Conservation (phyloP, 64 coral and sea anemone species). For the Pocillopora damicornis region DNA sequence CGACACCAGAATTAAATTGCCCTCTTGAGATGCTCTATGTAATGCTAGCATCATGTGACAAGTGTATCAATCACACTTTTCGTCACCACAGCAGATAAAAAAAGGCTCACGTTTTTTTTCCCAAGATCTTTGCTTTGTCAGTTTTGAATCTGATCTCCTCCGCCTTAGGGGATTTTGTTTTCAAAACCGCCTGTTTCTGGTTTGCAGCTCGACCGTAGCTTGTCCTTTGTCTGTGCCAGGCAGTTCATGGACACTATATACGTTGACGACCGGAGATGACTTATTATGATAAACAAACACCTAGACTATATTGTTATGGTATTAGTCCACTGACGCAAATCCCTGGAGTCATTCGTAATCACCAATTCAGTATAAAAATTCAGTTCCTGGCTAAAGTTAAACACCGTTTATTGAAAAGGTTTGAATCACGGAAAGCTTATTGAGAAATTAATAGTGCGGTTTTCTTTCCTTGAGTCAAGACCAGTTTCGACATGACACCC, state of each 20-base stretch:
- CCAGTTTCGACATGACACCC: too few species aligned
- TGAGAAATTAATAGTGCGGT: too few species aligned
- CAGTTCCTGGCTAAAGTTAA: background rate
- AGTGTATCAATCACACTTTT: slow-evolving; percentile 3
- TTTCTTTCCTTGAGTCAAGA: too few species aligned
- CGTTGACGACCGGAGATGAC: background rate
- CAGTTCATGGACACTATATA: background rate
- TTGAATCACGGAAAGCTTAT: background rate
- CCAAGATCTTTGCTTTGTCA: background rate
- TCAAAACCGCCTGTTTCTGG: background rate
- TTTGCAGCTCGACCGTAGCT: background rate
- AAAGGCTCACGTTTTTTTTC: background rate
- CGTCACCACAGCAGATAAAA: background rate
- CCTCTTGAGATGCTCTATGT: slow-evolving; percentile 58
- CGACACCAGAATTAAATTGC: slow-evolving; percentile 62
- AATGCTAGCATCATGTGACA: slow-evolving; percentile 28
- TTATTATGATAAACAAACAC: slow-evolving; percentile 24
- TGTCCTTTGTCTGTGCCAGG: background rate
- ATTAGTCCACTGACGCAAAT: slow-evolving; percentile 27
- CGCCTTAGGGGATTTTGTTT: background rate
- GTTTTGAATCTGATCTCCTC: background rate
- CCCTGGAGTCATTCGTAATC: background rate
- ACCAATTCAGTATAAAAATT: background rate
- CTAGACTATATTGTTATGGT: slow-evolving; percentile 31
- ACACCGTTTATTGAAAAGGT: background rate